Evolutionary conservation across 1,140 invertebrate genomes (phyloP).

Genomic region (Scaptomyza hsui): DNA sequence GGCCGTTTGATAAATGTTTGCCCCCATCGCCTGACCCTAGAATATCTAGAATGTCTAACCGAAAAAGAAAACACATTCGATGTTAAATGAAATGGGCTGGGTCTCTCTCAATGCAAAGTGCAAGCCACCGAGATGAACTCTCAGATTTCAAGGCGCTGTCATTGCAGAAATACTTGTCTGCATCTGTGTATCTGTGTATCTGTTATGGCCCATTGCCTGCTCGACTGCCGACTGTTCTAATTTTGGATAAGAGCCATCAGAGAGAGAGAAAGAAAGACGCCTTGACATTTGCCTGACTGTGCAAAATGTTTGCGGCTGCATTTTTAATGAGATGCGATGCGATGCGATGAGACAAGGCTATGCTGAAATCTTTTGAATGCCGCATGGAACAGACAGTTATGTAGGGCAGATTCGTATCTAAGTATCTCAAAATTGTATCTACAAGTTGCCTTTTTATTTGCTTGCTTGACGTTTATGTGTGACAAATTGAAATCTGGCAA

Average conservation of each 20-base stretch:
- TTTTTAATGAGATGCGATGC: constrained; percentile 26
- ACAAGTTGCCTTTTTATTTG: background rate
- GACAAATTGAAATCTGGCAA: no score
- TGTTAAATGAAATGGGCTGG: constrained; percentile 36
- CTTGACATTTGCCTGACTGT: constrained; percentile 49
- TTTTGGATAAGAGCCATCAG: constrained; percentile 13
- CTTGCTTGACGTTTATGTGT: background rate
- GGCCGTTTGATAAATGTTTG: constrained; percentile 51
- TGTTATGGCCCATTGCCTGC: constrained; percentile 13
- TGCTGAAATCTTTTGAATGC: constrained; percentile 11
- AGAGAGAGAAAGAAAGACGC: constrained; percentile 7
- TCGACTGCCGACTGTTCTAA: constrained; percentile 25
- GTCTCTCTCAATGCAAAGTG: constrained; percentile 14
- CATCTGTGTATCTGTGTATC: background rate
- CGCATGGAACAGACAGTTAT: constrained; percentile 6
- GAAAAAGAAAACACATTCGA: constrained; percentile 26
- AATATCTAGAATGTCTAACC: constrained; percentile 19
- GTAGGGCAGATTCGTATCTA: constrained; percentile 9
- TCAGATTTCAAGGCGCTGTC: constrained; percentile 28
- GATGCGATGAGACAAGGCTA: constrained; percentile 14
- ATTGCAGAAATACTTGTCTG: constrained; percentile 5
- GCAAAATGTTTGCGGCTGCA: constrained; percentile 30
- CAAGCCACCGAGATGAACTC: constrained; percentile 20
- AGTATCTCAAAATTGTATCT: constrained; percentile 7
- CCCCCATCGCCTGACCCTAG: constrained; percentile 27